phyloP scores from a whole-genome alignment of 2,888 invertebrate genomes.

The Siphlonurus alternatus region DNA sequence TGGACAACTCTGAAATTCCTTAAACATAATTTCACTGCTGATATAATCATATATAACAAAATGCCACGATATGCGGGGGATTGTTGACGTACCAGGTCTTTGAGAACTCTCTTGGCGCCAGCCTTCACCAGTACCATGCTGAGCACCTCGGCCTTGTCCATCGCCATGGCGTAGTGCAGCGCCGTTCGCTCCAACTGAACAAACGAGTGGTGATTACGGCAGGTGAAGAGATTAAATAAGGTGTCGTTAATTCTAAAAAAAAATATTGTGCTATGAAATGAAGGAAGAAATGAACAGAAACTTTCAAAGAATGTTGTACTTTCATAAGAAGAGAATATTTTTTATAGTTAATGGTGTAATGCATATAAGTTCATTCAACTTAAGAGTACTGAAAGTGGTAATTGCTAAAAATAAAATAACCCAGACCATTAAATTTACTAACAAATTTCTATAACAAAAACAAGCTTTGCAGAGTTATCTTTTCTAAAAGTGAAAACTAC shows the following conservation, averaged over 20 bases:
- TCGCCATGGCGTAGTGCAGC: constrained; percentile 81
- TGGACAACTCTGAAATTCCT: too few species aligned
- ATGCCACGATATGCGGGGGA: too few species aligned
- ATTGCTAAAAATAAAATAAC: too few species aligned
- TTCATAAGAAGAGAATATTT: too few species aligned
- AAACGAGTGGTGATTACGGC: constrained; percentile 14
- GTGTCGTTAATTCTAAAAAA: not conserved
- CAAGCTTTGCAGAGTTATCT: too few species aligned
- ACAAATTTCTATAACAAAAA: too few species aligned
- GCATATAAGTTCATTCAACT: too few species aligned
- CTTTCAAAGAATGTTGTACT: not conserved
- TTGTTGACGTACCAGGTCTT: constrained; percentile 67
- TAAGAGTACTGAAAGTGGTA: too few species aligned
- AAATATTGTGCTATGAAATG: not conserved
- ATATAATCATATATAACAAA: not conserved
- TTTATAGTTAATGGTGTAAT: too few species aligned
- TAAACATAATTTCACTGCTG: not conserved
- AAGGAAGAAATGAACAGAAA: not conserved
- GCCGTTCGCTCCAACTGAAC: constrained; percentile 70
- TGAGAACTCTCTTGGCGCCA: constrained; percentile 65
- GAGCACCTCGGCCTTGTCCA: constrained; percentile 64
- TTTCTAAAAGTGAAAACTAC: too few species aligned
- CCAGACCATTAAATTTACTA: too few species aligned
- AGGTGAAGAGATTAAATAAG: not conserved
- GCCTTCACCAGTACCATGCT: constrained; percentile 65